Percentiles rank a stretch among this genome's conserved stretches.
Conservation (phyloP, 2,888 invertebrate genomes). For the Cephus runcator region DNA sequence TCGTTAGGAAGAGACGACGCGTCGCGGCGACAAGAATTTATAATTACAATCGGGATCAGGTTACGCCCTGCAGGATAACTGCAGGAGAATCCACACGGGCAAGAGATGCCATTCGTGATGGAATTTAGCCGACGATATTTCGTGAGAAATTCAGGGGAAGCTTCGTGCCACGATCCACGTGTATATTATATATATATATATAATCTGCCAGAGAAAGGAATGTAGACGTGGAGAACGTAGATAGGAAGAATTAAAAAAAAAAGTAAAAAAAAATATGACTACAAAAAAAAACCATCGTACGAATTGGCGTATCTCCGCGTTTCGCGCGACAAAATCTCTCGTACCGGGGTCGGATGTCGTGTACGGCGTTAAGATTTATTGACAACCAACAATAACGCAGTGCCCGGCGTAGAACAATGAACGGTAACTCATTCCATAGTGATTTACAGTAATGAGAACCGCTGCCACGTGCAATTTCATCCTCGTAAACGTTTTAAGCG, state of each 20-base stretch:
- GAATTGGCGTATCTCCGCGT: background rate
- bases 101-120: background rate
- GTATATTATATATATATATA: too few species aligned
- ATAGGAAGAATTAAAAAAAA: background rate
- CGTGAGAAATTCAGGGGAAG: background rate
- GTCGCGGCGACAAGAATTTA: background rate
- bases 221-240: background rate
- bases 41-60: background rate
- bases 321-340: constrained; percentile 5
- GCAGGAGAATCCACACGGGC: background rate
- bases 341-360: background rate
- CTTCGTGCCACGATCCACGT: background rate
- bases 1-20: background rate
- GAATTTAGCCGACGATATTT: background rate
- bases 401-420: constrained; percentile 46
- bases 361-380: constrained; percentile 44
- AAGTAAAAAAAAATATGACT: background rate
- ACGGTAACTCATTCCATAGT: constrained; percentile 56
- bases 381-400: constrained; percentile 44
- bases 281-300: background rate
- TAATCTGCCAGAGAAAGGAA: background rate
- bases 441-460: constrained; percentile 60
- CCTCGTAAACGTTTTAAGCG: background rate
- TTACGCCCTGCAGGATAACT: background rate
- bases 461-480: background rate